Conservation (phyloP, 2,797 vertebrate genomes). For the Leucoraja ocellata region DNA sequence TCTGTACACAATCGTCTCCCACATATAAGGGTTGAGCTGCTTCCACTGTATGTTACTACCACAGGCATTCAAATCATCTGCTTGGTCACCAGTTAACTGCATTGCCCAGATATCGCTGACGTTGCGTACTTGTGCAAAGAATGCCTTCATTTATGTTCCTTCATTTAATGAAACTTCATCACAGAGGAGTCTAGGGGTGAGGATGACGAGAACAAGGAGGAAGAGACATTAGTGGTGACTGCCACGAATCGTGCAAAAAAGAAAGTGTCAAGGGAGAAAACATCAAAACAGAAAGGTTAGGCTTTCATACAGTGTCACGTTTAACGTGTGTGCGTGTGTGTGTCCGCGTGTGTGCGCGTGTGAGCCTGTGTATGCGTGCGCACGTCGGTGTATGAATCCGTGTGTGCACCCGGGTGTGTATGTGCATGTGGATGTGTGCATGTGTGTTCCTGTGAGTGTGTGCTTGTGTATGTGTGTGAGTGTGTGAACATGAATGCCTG, state of each 20-base stretch:
- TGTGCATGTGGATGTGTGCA: too few species aligned
- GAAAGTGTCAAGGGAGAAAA: conserved; percentile 16
- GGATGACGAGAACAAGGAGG: neutral
- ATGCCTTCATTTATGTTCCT: neutral
- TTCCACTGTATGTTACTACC: too few species aligned
- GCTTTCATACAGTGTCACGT: neutral
- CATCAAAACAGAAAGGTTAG: conserved; percentile 25
- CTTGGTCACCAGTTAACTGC: neutral
- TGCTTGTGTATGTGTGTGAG: neutral
- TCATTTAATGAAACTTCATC: neutral
- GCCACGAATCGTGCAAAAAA: neutral
- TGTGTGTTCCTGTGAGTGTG: too few species aligned
- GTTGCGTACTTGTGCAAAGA: neutral
- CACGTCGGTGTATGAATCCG: neutral
- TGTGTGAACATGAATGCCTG: neutral
- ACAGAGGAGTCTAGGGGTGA: neutral
- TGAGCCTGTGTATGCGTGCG: neutral
- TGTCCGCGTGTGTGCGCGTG: neutral
- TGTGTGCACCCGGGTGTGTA: neutral
- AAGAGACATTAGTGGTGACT: neutral
- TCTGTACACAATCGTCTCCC: neutral
- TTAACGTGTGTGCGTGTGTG: neutral
- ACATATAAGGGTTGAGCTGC: neutral
- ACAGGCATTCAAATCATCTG: neutral
- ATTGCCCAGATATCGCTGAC: neutral